Evolutionary conservation across 2,113 vertebrate genomes (phyloP).

Genomic region (Nymphicus hollandicus): DNA sequence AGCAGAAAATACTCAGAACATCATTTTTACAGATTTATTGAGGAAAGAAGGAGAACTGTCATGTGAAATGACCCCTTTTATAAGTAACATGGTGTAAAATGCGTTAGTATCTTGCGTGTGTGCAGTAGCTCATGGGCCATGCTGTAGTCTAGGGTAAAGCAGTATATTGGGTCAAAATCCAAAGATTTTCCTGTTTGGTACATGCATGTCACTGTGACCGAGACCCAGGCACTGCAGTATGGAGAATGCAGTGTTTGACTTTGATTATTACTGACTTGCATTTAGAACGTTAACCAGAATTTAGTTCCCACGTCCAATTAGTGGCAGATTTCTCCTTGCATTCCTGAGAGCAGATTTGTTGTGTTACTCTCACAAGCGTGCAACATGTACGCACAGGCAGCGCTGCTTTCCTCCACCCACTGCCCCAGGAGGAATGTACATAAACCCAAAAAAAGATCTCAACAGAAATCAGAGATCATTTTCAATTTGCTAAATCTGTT

Average conservation of each 20-base stretch:
- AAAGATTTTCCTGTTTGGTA: not conserved
- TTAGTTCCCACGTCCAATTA: not conserved
- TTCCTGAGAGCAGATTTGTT: slow-evolving; percentile 22
- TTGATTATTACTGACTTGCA: not conserved
- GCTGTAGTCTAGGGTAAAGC: not conserved
- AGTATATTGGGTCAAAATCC: not conserved
- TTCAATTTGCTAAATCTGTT: not conserved
- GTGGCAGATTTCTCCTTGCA: not conserved
- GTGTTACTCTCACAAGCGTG: not conserved
- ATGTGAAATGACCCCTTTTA: not conserved
- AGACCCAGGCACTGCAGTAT: not conserved
- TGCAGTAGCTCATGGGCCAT: not conserved
- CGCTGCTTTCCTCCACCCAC: not conserved
- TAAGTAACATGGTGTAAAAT: not conserved
- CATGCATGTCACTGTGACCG: not conserved
- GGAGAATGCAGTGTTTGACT: not conserved
- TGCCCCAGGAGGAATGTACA: not conserved
- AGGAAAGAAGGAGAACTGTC: not conserved
- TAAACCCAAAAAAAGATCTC: not conserved
- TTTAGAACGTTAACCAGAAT: not conserved
- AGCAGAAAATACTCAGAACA: not conserved
- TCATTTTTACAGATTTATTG: not conserved
- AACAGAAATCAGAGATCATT: not conserved
- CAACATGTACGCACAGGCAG: not conserved
- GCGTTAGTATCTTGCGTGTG: not conserved